Evolutionary conservation across 2,113 vertebrate genomes (phyloP).

Genomic region (Platysteira castanea): DNA sequence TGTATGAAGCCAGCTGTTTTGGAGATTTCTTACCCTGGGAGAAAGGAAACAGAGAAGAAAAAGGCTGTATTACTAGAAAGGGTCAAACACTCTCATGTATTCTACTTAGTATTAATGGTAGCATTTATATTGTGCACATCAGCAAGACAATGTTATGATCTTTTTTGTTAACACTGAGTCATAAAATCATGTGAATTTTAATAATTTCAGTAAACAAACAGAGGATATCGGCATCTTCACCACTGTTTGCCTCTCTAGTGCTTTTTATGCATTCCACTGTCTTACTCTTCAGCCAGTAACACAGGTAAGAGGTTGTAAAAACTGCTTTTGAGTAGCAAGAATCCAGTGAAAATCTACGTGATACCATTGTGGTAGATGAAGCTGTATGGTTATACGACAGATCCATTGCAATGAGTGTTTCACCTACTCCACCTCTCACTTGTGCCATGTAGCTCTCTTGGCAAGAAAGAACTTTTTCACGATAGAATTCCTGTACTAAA

Average conservation of each 20-base stretch:
- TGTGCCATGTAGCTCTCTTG: neutral
- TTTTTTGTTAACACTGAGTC: neutral
- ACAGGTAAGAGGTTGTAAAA: neutral
- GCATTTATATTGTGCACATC: neutral
- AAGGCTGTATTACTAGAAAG: neutral
- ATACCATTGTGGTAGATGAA: neutral
- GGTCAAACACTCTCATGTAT: neutral
- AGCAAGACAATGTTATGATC: neutral
- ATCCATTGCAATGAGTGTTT: neutral
- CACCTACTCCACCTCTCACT: neutral
- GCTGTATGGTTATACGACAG: too few species aligned
- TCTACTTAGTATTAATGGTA: neutral
- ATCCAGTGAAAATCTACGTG: fast-evolving
- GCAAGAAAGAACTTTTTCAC: neutral
- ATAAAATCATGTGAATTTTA: neutral
- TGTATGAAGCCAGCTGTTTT: conserved; percentile 78
- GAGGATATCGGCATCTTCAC: neutral
- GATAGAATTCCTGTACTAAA: neutral
- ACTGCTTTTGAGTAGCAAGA: neutral
- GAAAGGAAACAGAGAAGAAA: conserved; percentile 3
- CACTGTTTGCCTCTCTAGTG: neutral
- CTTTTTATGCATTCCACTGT: neutral
- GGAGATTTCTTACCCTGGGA: conserved; percentile 77
- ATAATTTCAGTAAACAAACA: neutral
- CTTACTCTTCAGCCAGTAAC: neutral